Percentiles rank a stretch among this genome's conserved stretches.
Conservation (phyloP, 2,888 invertebrate genomes). For the Thalpophila matura region DNA sequence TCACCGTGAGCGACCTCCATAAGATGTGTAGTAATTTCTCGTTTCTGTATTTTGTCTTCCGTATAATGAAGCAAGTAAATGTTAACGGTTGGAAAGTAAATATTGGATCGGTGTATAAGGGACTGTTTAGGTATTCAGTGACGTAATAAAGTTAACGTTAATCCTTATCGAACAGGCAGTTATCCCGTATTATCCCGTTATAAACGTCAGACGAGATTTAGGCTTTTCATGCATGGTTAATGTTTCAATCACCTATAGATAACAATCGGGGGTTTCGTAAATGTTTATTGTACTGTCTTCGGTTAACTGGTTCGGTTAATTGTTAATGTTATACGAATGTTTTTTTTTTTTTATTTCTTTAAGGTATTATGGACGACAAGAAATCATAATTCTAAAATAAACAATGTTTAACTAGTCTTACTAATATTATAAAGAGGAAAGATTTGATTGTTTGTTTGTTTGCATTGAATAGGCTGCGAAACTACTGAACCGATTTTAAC, state of each 20-base stretch:
- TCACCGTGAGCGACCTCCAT: too few relatives aligned
- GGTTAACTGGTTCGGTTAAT: too few relatives aligned
- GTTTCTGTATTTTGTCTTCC: constrained; percentile 39
- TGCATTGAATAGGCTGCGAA: too few relatives aligned
- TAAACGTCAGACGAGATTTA: constrained; percentile 59
- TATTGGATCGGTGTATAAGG: constrained; percentile 42
- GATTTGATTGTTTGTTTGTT: too few relatives aligned
- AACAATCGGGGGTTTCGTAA: constrained; percentile 33
- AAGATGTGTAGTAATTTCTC: constrained; percentile 30
- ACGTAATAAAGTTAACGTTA: constrained; percentile 61
- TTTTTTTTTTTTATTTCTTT: too few relatives aligned
- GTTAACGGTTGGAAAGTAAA: constrained; percentile 39
- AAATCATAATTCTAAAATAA: too few relatives aligned
- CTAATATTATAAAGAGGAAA: too few relatives aligned
- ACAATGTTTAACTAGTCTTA: too few relatives aligned
- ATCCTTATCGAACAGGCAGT: constrained; percentile 64
- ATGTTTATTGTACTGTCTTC: constrained; percentile 13
- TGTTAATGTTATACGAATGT: too few relatives aligned
- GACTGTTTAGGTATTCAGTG: constrained; percentile 53
- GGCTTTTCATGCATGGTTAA: constrained; percentile 53
- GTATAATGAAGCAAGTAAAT: constrained; percentile 40
- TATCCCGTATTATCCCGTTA: constrained; percentile 60
- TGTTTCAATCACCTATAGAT: constrained; percentile 51
- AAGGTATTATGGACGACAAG: too few relatives aligned
- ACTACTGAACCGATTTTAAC: too few relatives aligned